Evolutionary conservation across 2,113 vertebrate genomes (phyloP), one percentile per base, ranked within the genome.

Genomic region (Trichomycterus rosablanca): DNA sequence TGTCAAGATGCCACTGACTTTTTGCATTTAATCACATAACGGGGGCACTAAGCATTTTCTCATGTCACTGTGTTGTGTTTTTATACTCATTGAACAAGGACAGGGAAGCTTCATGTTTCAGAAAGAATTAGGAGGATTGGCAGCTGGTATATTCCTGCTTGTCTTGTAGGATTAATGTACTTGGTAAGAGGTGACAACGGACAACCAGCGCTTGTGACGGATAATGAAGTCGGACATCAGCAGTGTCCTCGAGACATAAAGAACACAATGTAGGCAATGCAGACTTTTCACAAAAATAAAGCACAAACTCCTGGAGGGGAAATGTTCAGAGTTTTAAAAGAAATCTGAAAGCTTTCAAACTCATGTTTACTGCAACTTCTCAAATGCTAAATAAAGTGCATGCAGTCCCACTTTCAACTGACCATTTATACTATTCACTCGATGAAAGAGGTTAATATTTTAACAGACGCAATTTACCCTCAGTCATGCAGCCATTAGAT

Each of bases 211-310:
- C 44, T 14, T 10, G 51, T 51, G 63, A 45, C 20, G 44, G 28
- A 61, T 51, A 66, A 61, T 59, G 26, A 30, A 66, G 46, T 65
- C 37, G 68, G 51, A 51, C 28, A 51, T 20, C 37, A 45, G 37
- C 40, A 56, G 50, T 16, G 50, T 66, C 62, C 68, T 50, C 50
- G 28, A 61, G 61, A 59, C 35, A 49, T 26, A 45, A 50, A 20
- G 57, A n/a, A n/a, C n/a, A n/a, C n/a, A n/a, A n/a, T n/a, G n/a
- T n/a, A n/a, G n/a, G n/a, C n/a, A n/a, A n/a, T n/a, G n/a, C n/a
- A n/a, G n/a, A n/a, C n/a, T n/a, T n/a, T n/a, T n/a, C n/a, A n/a
- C n/a, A n/a, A n/a, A n/a, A n/a, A n/a, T n/a, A n/a, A n/a, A n/a
- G n/a, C n/a, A n/a, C n/a, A n/a, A n/a, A n/a, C n/a, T n/a, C n/a